Conservation (phyloP, 2,888 invertebrate genomes). For the Pterobdella sp. region DNA sequence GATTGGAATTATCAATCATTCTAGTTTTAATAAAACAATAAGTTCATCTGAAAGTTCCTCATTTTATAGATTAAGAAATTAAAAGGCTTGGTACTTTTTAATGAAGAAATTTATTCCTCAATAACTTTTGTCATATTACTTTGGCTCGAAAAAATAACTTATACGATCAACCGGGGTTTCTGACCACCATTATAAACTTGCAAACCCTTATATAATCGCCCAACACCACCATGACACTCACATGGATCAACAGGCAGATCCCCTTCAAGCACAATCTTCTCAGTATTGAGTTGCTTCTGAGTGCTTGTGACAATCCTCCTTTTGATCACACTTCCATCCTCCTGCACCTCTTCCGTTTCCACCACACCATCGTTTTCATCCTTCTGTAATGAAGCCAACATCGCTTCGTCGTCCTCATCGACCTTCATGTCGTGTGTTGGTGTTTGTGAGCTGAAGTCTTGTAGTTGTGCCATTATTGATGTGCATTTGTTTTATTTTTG, state of each 20-base stretch:
- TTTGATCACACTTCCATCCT: slow-evolving; percentile 39
- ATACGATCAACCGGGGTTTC: too few relatives aligned
- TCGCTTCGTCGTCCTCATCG: slow-evolving; percentile 22
- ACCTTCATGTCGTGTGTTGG: slow-evolving; percentile 8
- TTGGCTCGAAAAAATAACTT: too few relatives aligned
- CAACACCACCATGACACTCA: background rate
- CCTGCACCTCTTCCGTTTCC: slow-evolving; percentile 38
- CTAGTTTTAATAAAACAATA: too few relatives aligned
- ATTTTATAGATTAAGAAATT: too few relatives aligned
- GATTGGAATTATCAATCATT: too few relatives aligned
- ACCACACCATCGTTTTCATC: slow-evolving; percentile 24
- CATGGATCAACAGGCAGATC: slow-evolving; percentile 28
- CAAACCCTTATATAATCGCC: too few relatives aligned
- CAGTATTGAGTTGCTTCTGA: slow-evolving; percentile 37
- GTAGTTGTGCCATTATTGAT: background rate
- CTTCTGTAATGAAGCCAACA: background rate
- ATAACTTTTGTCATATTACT: too few relatives aligned
- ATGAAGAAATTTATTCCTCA: too few relatives aligned
- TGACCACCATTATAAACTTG: too few relatives aligned
- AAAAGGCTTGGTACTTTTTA: too few relatives aligned
- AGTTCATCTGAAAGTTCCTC: too few relatives aligned
- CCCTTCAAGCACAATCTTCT: slow-evolving; percentile 36
- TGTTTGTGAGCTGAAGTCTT: background rate
- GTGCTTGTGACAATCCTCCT: slow-evolving; percentile 37
- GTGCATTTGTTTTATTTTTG: background rate